Evolutionary conservation across 2,797 vertebrate species (phyloP).

Genomic region (Spinus olivaceus): DNA sequence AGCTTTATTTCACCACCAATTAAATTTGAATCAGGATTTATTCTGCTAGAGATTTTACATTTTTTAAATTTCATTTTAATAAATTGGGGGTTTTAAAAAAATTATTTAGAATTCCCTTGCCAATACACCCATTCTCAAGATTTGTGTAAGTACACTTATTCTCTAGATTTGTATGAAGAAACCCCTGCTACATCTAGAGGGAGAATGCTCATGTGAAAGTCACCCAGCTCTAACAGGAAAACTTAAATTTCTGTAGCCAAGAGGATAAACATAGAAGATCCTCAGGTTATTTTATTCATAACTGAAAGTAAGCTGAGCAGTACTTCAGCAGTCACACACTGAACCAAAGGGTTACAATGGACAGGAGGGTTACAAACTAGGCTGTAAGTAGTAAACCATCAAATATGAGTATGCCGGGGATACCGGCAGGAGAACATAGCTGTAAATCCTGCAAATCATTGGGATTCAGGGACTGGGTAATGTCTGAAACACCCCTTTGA

Average conservation of each 20-base stretch:
- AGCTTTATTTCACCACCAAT: not conserved
- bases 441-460: not conserved
- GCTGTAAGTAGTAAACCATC: not conserved
- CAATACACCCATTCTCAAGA: not conserved
- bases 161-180: not conserved
- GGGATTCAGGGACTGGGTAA: not conserved
- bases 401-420: not conserved
- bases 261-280: not conserved
- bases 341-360: not conserved
- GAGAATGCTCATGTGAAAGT: not conserved
- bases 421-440: not conserved
- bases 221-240: not conserved
- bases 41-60: not conserved
- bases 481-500: not conserved
- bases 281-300: not conserved
- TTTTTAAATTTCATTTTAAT: not conserved
- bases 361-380: not conserved
- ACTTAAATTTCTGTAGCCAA: not conserved
- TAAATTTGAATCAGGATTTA: not conserved
- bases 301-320: not conserved
- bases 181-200: not conserved
- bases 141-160: not conserved
- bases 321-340: not conserved
- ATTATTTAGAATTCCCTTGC: not conserved
- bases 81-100: not conserved